phyloP scores from a whole-genome alignment of 2,888 invertebrate species.

The Auanema freiburgensis region DNA sequence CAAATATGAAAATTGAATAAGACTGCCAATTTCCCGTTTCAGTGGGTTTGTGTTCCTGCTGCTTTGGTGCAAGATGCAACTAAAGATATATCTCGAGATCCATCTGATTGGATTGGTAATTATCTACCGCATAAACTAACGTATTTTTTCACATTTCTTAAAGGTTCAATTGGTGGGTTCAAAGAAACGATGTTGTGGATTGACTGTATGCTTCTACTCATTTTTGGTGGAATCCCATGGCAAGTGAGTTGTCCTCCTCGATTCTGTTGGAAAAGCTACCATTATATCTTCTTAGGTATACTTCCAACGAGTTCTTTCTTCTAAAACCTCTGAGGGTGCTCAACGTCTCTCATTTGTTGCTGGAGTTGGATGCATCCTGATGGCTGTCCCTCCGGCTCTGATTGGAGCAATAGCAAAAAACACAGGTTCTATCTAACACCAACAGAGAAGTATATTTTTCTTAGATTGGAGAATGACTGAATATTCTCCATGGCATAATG shows the following conservation, averaged over 20 bases:
- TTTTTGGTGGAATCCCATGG: slow-evolving; percentile 97
- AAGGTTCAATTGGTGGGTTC: slow-evolving; percentile 25
- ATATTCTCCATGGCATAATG: slow-evolving; percentile 68
- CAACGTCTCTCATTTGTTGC: slow-evolving; percentile 93
- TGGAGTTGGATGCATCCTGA: slow-evolving; percentile 88
- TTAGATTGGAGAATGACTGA: slow-evolving; percentile 93
- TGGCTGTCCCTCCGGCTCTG: slow-evolving; percentile 94
- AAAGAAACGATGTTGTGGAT: slow-evolving; percentile 73
- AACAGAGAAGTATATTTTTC: neutral
- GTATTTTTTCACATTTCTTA: slow-evolving; percentile 2
- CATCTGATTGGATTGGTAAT: slow-evolving; percentile 83
- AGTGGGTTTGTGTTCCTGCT: slow-evolving; percentile 96
- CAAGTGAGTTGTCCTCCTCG: slow-evolving; percentile 71
- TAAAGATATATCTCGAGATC: slow-evolving; percentile 72
- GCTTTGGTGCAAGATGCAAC: slow-evolving; percentile 87
- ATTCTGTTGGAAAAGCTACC: neutral
- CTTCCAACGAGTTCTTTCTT: slow-evolving; percentile 94
- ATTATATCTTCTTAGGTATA: slow-evolving; percentile 75
- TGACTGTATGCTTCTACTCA: slow-evolving; percentile 83
- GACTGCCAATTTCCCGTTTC: slow-evolving; percentile 42
- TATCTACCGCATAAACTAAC: slow-evolving; percentile 21
- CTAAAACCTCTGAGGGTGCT: slow-evolving; percentile 88
- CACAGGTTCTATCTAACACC: slow-evolving; percentile 68
- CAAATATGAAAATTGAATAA: slow-evolving; percentile 1
- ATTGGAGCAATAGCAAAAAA: slow-evolving; percentile 95